Percentiles rank a stretch among this genome's conserved stretches.
phyloP scores from a whole-genome alignment of 2,888 invertebrate genomes.

The Sphinx pinastri region DNA sequence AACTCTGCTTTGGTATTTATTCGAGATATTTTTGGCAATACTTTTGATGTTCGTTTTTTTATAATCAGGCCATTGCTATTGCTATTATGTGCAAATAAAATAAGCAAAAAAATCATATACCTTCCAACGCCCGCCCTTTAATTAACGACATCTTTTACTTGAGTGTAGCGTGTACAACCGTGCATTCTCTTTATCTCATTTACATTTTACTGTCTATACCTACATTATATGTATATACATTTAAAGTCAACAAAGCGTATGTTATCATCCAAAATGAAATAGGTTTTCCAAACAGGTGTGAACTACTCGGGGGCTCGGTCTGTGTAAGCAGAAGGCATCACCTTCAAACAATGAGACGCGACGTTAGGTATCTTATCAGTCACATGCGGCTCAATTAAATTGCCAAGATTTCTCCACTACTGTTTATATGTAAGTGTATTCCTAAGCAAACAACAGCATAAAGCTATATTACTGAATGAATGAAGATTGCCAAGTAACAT shows the following conservation, averaged over 20 bases:
- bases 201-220: conserved; percentile 27
- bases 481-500: background rate
- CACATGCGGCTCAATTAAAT: conserved; percentile 59
- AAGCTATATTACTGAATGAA: background rate
- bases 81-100: background rate
- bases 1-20: conserved; percentile 3
- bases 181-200: background rate
- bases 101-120: background rate
- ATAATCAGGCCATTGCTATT: conserved; percentile 2
- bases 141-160: background rate
- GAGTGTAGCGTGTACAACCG: conserved; percentile 4
- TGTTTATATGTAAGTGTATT: background rate
- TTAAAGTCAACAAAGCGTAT: background rate
- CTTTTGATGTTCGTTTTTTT: conserved; percentile 3
- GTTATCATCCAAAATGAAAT: conserved; percentile 3
- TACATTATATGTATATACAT: conserved; percentile 39
- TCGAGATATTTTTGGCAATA: background rate
- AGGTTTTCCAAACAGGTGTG: conserved; percentile 2
- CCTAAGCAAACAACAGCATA: background rate
- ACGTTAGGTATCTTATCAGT: conserved; percentile 59
- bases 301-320: background rate
- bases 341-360: conserved; percentile 64
- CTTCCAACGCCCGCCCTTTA: background rate
- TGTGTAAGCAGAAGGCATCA: conserved; percentile 53
- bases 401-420: conserved; percentile 53